These are phyloP conservation scores for Xestia c-nigrum DNA, from an alignment of 2,888 invertebrate species.

Conservation along the genomic window DNA sequence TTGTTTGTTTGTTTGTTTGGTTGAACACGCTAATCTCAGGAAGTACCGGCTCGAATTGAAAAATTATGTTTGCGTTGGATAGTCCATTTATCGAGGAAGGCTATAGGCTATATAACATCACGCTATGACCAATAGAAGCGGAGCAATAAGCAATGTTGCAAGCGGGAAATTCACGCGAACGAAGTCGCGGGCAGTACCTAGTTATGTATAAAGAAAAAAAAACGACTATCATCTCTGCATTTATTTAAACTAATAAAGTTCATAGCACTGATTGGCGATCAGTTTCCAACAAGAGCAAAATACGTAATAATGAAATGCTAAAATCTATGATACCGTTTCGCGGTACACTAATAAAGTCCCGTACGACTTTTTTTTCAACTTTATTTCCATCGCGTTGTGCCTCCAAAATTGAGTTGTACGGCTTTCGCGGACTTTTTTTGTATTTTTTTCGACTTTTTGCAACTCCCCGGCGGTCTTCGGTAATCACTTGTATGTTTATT, in stretches of 20 bases:
- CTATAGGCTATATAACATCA: too few species aligned
- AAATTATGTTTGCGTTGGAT: too few species aligned
- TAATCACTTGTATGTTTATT: conserved; percentile 87
- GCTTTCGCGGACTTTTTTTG: conserved; percentile 80
- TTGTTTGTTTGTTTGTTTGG: too few species aligned
- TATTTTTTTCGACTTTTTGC: conserved; percentile 78
- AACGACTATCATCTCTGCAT: background rate
- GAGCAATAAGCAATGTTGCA: too few species aligned
- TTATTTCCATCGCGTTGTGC: conserved; percentile 85
- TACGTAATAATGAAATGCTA: background rate
- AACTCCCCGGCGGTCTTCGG: conserved; percentile 85
- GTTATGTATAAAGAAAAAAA: background rate
- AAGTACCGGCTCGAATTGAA: too few species aligned
- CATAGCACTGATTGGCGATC: background rate
- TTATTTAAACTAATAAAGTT: background rate
- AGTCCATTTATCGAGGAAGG: too few species aligned
- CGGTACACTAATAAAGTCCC: conserved; percentile 79
- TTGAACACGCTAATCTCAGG: too few species aligned
- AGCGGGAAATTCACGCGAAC: too few species aligned
- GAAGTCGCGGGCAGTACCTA: too few species aligned
- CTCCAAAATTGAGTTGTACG: conserved; percentile 90
- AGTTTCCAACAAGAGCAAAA: background rate
- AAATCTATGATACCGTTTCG: conserved; percentile 52
- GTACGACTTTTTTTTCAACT: conserved; percentile 79
- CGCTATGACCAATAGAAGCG: too few species aligned